Base-by-base conservation (phyloP, 2,113 vertebrate species). In the Pontoporia blainvillei region DNA sequence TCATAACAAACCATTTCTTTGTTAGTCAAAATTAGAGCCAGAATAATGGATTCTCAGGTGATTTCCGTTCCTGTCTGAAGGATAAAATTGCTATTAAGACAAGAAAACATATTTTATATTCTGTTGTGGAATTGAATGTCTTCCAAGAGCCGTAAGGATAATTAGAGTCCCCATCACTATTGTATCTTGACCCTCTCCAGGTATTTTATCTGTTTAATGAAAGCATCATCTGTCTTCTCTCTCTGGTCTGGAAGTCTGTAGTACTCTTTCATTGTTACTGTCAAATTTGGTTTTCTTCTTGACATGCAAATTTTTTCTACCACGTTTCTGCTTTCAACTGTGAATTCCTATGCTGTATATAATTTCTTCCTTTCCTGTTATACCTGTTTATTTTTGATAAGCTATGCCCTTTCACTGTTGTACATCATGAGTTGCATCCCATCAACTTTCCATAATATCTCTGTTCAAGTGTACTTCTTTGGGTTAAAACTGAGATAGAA, bases 31-130 rank as follows among this genome's bases (percentile, higher is more conserved):
- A 64, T 83, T 57, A 90, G 88, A 83, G 12, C 3, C 87, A 83
- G 36, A 83, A 41, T 76, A 79, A 91, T 34, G 44, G 15, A 86
- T 31, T 66, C 27, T 18, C 61, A 67, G 18, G 10, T 49, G 86
- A 44, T 86, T 82, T 83, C 25, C 27, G 14, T 79, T 89, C 6
- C 27, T 52, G 21, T 90, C 49, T 61, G 29, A 67, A 46, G 52
- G 14, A 76, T 23, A 82, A 71, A 91, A 78, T 61, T 86, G 17
- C 1, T 75, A 76, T 57, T 54, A 95, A 94, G 67, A 71, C 31
- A 76, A 67, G 62, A 90, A 93, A 86, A 79, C 6, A 71, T 46
- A 81, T 83, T 95, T 91, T 96, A 81, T 59, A 83, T 15, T 34
- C n/a, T 52, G 18, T n/a, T 61, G 36, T 34, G 46, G 7, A 39